Conservation (phyloP, 2,797 vertebrate genomes). For the Myoxocephalus aenaeus region DNA sequence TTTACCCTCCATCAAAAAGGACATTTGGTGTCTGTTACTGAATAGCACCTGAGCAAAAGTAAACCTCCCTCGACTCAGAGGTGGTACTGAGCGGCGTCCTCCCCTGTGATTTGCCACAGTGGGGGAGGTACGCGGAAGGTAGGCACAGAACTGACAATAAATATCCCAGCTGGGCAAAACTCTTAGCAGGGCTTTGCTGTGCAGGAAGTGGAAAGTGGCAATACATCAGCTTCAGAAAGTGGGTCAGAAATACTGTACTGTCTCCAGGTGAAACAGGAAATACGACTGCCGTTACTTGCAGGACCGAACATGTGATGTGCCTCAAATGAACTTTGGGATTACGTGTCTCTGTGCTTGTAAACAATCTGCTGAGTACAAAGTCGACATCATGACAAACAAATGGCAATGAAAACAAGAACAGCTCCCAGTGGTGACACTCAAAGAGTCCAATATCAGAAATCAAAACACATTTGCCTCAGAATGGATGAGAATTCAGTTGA, state of each 20-base stretch:
- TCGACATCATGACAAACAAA: neutral
- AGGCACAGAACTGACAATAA: constrained; percentile 77
- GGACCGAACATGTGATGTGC: constrained; percentile 2
- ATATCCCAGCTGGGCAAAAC: constrained; percentile 77
- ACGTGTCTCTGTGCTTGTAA: neutral
- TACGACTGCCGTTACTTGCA: constrained; percentile 37
- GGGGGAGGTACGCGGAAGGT: constrained; percentile 40
- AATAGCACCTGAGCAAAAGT: constrained; percentile 64
- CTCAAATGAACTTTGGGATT: constrained; percentile 32
- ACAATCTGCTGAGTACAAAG: neutral
- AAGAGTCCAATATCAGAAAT: too few species aligned
- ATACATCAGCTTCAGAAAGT: constrained; percentile 72
- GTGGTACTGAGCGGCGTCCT: constrained; percentile 68
- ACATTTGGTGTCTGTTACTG: constrained; percentile 70
- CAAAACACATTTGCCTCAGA: neutral
- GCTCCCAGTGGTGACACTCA: neutral
- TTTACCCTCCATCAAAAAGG: constrained; percentile 68
- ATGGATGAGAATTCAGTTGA: constrained; percentile 34
- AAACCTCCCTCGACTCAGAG: constrained; percentile 68
- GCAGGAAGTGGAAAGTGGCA: constrained; percentile 46
- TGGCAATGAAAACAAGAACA: constrained; percentile 6
- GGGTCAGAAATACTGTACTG: constrained; percentile 59
- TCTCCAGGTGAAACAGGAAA: constrained; percentile 56
- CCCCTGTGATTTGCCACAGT: constrained; percentile 80
- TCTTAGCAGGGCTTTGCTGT: constrained; percentile 56